phyloP scores from a whole-genome alignment of 2,113 vertebrate species.

The Perca fluviatilis region DNA sequence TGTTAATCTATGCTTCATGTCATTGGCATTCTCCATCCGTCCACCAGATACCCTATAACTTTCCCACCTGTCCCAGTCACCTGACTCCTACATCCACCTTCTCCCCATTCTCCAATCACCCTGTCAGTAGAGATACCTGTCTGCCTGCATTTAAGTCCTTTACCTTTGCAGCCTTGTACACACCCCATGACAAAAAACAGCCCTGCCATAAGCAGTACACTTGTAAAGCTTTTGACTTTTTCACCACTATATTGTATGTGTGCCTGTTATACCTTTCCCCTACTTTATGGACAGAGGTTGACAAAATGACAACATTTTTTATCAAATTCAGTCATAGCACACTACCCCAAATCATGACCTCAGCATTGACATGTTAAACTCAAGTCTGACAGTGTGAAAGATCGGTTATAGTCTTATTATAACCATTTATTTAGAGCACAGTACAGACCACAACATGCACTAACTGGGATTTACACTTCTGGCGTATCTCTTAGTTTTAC shows the following conservation, averaged over 20 bases:
- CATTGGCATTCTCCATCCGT: too few species aligned
- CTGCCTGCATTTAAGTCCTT: too few species aligned
- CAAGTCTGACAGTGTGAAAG: neutral
- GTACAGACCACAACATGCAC: neutral
- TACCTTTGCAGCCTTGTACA: too few species aligned
- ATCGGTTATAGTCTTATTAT: neutral
- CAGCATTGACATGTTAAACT: neutral
- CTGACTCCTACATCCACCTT: too few species aligned
- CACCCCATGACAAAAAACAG: too few species aligned
- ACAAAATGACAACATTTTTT: neutral
- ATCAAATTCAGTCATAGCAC: neutral
- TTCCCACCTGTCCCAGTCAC: too few species aligned
- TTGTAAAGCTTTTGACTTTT: neutral
- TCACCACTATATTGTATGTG: neutral
- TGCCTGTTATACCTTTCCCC: neutral
- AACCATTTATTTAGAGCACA: constrained; percentile 14
- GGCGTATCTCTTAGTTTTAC: neutral
- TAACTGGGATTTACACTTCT: neutral
- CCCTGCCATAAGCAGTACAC: neutral
- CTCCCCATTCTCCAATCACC: too few species aligned
- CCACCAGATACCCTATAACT: too few species aligned
- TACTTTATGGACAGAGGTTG: neutral
- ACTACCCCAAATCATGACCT: neutral
- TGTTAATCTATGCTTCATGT: too few species aligned
- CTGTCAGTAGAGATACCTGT: too few species aligned